A percentile compares a stretch with the other conserved stretches of the same genome.
These are phyloP conservation scores for Bufo bufo DNA, from an alignment of 2,113 vertebrate species.

Conservation along the genomic window DNA sequence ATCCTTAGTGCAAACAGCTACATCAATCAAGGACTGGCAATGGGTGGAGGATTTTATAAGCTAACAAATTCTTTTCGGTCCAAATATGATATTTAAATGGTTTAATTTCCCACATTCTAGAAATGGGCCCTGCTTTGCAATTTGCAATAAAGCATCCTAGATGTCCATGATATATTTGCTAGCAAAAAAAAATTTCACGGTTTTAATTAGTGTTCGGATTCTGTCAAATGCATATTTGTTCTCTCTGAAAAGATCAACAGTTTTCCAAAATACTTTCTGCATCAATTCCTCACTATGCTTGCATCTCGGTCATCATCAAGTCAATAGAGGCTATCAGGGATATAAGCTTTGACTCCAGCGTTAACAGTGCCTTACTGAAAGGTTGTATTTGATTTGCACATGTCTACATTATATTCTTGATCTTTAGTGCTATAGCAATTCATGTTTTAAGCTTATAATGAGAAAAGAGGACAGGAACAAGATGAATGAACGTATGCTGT, in stretches of 20 bases:
- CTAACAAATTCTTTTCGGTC: not conserved
- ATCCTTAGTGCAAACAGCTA: constrained; percentile 23
- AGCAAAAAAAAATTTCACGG: no score
- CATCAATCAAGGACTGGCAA: constrained; percentile 11
- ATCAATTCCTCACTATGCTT: not conserved
- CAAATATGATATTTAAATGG: constrained; percentile 1
- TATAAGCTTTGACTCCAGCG: not conserved
- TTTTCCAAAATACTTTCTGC: no score
- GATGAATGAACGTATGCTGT: no score
- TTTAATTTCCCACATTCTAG: not conserved
- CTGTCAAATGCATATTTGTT: no score
- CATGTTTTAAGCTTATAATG: not conserved
- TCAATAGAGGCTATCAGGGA: not conserved
- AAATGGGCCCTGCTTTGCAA: not conserved
- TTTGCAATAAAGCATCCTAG: not conserved
- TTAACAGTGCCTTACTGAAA: not conserved
- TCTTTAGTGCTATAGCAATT: not conserved
- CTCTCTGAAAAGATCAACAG: no score
- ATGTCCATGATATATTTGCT: not conserved
- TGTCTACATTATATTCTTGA: not conserved
- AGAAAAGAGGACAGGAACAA: no score
- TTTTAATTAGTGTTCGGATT: no score
- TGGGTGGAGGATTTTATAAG: constrained; percentile 1
- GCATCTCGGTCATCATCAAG: not conserved
- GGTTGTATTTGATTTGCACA: not conserved